Conservation (phyloP, 2,797 vertebrate genomes). For the Agapornis canus region DNA sequence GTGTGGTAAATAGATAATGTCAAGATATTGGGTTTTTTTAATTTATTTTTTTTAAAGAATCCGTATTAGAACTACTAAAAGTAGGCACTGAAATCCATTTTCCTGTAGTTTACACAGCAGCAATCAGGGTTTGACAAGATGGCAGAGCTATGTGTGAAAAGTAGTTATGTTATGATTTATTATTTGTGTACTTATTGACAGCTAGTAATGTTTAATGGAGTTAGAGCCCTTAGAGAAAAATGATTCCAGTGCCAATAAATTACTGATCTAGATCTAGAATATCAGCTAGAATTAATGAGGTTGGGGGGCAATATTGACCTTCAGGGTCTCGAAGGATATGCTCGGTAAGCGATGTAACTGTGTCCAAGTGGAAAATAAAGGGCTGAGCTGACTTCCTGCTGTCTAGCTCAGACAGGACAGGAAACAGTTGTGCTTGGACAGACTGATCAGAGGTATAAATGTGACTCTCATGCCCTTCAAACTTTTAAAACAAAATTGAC, state of each 20-base stretch:
- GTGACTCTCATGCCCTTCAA: neutral
- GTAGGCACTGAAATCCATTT: neutral
- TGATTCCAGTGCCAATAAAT: neutral
- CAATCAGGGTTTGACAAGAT: neutral
- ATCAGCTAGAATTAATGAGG: neutral
- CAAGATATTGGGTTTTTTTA: neutral
- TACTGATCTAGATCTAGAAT: neutral
- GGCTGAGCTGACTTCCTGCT: neutral
- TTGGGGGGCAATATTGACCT: neutral
- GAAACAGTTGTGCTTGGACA: neutral
- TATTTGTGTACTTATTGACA: neutral
- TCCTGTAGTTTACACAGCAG: neutral
- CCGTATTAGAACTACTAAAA: neutral
- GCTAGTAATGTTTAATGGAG: neutral
- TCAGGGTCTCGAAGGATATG: neutral
- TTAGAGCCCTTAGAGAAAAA: neutral
- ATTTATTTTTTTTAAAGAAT: neutral
- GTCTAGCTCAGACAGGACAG: neutral
- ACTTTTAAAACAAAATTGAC: neutral
- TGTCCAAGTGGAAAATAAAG: neutral
- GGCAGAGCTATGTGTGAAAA: neutral
- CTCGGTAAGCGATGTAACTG: neutral
- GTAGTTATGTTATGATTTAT: neutral
- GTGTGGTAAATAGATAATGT: neutral
- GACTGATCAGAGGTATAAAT: neutral